These are phyloP conservation scores for Drosophila bocqueti DNA, from an alignment of 1,140 invertebrate genomes.

Conservation along the genomic window DNA sequence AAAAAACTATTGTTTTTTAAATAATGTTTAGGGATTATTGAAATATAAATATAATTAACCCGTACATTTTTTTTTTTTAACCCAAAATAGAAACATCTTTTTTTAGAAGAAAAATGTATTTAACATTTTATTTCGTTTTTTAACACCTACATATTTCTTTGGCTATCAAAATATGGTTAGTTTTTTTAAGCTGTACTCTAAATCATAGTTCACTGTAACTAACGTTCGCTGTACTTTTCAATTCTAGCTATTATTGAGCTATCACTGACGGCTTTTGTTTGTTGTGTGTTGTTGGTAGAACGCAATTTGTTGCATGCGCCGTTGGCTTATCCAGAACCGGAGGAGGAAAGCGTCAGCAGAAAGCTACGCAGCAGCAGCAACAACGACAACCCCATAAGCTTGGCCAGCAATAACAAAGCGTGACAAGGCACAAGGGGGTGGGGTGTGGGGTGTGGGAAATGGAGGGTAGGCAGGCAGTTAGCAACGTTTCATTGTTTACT, in stretches of 20 bases:
- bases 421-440: neutral
- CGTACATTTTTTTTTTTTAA: too few species aligned
- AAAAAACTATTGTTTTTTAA: too few species aligned
- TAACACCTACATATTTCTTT: too few species aligned
- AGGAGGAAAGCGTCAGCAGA: constrained; percentile 18
- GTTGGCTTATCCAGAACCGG: constrained; percentile 24
- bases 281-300: constrained; percentile 32
- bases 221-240: neutral
- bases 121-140: too few species aligned
- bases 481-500: constrained; percentile 47
- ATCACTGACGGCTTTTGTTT: constrained; percentile 12
- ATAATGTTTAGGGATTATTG: too few species aligned
- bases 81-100: too few species aligned
- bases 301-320: constrained; percentile 59
- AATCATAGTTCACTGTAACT: neutral
- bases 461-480: constrained; percentile 11
- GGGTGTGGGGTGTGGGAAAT: constrained; percentile 1
- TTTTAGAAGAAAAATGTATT: too few species aligned
- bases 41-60: too few species aligned
- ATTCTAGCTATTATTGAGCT: constrained; percentile 1
- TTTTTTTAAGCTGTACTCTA: too few species aligned
- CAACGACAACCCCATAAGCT: constrained; percentile 28
- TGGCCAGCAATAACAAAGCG: constrained; percentile 34
- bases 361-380: constrained; percentile 38
- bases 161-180: too few species aligned